phyloP scores from a whole-genome alignment of 2,113 vertebrate genomes.

The Pygathrix nemaeus region DNA sequence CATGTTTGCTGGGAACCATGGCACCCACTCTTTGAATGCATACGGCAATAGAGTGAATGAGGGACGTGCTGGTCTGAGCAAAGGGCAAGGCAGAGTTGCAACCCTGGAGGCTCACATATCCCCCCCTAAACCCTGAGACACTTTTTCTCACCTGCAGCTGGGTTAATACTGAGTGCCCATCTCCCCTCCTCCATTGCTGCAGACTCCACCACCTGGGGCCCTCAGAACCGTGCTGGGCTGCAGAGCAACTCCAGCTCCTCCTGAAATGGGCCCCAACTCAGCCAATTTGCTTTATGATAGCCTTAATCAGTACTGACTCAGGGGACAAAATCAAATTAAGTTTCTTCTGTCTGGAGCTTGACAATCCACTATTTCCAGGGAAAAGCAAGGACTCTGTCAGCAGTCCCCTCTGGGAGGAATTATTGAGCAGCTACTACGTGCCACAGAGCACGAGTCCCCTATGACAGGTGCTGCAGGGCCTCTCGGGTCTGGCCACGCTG shows the following conservation, averaged over 20 bases:
- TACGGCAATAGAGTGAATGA: accelerated
- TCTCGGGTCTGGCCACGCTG: accelerated
- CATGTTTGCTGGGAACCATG: neutral
- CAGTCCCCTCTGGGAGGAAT: accelerated
- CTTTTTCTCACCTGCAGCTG: too few relatives aligned
- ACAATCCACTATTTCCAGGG: neutral
- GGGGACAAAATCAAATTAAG: neutral
- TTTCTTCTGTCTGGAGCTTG: neutral
- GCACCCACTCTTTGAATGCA: too few relatives aligned
- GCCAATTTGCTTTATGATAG: neutral
- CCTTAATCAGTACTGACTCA: neutral
- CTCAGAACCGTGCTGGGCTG: accelerated
- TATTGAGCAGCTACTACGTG: neutral
- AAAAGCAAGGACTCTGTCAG: neutral
- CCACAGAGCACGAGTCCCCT: neutral
- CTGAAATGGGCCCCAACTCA: neutral
- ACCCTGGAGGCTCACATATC: accelerated
- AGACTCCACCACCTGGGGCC: neutral
- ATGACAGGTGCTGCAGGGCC: neutral
- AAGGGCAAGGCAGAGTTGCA: too few relatives aligned
- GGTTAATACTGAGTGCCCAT: too few relatives aligned
- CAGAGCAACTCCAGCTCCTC: neutral
- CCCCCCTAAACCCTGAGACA: neutral
- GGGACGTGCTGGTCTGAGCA: accelerated
- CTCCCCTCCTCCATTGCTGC: neutral